Evolutionary conservation across 2,113 vertebrate genomes (phyloP), one percentile per base, ranked within the genome.

Genomic region (Neodon shergylaensis): DNA sequence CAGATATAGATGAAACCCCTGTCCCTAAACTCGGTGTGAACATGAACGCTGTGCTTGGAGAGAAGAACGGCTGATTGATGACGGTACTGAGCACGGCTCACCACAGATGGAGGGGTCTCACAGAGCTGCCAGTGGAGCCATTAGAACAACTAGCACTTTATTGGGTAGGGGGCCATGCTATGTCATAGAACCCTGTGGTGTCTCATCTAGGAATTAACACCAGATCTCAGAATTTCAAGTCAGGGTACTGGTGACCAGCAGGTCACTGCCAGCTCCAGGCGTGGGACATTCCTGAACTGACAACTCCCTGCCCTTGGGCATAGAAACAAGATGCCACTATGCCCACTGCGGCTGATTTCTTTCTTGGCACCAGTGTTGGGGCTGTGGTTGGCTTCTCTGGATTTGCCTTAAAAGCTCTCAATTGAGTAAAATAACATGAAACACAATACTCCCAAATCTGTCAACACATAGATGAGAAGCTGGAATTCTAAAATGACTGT

Each of bases 351-450:
- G 54, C 14, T 66, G 19, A n/a, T 22, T 77, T 39, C 22, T 19
- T 44, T 79, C 86, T 79, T 76, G 83, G 87, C 42, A 1, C 7
- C 76, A 16, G 5, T 17, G 33, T 44, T 9, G 74, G 21, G 36
- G 4, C 68, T 88, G n/a, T 10, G 65, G 44, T 83, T 39, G 47
- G 86, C 33, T 49, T 76, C 39, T 88, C 81, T 88, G 42, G 42
- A 6, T 84, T 94, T 79, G 63, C 54, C 73, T 11, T 68, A 66
- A 90, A 93, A 85, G 49, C 21, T 66, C 73, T 93, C 86, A 21
- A 4, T 1, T 72, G 77, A 84, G 74, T 85, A 24, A 78, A 97
- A 86, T 1, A 93, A 39, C 95, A 74, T 87, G 28, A 94, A 95
- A 33, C 66, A 74, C 0, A 3, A 5, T 86, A 39, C 17, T 89